Evolutionary conservation across 2,113 vertebrate species (phyloP), one percentile per base, ranked within the genome.

Genomic region (Thryonomys swinderianus): DNA sequence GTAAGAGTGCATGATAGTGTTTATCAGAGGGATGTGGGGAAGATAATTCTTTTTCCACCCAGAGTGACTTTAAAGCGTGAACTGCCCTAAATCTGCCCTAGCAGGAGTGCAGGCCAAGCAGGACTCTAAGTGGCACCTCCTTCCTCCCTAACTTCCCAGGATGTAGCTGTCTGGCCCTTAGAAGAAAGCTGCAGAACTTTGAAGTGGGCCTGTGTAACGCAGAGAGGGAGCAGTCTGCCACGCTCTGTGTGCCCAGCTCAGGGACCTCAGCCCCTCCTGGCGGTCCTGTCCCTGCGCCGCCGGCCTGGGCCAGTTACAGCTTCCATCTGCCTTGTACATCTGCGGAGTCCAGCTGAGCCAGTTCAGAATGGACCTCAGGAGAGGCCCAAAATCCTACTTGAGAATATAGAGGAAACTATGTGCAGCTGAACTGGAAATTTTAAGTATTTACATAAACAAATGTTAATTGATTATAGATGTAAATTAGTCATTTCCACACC

Each of bases 241-340:
- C 27, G 34, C 7, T 37, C 9, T 37, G 1, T 64, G 40, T 37
- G 40, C 61, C 40, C 34, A n/a, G n/a, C n/a, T n/a, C n/a, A 62
- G 34, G 34, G n/a, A 34, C 7, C 7, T 3, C 11, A 23, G 3
- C 25, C 21, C 3, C 11, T 7, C 57, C 34, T 40, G 12, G 16
- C 16, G 18, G 3, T 18, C 8, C 53, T 69, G 40, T 32, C 51
- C 45, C 34, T 57, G 32, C 48, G 14, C 30, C 27, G 37, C 30
- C 53, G 6, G 25, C 37, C n/a, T 32, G 45, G 40, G 4, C 37
- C 25, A 2, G 18, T 2, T 3, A 42, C 27, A 74, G 16, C 14
- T 62, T 23, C 48, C 10, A 25, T 2, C 3, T 5, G 14, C 21
- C 9, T 1, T 3, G n/a, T 13, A 25, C 37, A 64, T 8, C 13